phyloP scores from a whole-genome alignment of 2,797 vertebrate genomes.

The Neoniphon sammara region DNA sequence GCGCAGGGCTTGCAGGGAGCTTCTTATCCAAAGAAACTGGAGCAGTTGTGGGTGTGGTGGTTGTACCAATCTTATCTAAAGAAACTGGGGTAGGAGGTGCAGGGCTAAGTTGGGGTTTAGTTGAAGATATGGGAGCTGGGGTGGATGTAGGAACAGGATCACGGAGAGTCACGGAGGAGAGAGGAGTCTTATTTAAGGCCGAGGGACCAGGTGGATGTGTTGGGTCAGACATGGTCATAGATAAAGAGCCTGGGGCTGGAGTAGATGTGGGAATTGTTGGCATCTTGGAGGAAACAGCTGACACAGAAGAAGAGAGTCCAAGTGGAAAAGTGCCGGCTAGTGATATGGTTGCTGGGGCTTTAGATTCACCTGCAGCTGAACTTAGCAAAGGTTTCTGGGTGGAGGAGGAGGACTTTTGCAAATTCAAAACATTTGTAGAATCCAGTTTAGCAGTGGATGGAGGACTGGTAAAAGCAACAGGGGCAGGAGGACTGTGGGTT shows the following conservation, averaged over 20 bases:
- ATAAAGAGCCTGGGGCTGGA: slow-evolving; percentile 33
- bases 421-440: slow-evolving; percentile 36
- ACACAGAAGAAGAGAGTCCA: slow-evolving; percentile 31
- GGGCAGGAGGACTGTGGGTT: slow-evolving; percentile 40
- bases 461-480: slow-evolving; percentile 37
- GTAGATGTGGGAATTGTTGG: slow-evolving; percentile 26
- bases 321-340: slow-evolving; percentile 13
- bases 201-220: slow-evolving; percentile 21
- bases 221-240: slow-evolving; percentile 47
- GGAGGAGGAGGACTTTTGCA: slow-evolving; percentile 36
- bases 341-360: slow-evolving; percentile 37
- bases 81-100: slow-evolving; percentile 10
- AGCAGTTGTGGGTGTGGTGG: too few relatives aligned
- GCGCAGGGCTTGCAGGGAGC: background rate
- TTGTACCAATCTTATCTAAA: background rate
- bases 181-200: slow-evolving; percentile 45
- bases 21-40: too few relatives aligned
- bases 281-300: slow-evolving; percentile 27
- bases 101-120: slow-evolving; percentile 30
- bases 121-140: background rate
- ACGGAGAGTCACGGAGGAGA: slow-evolving; percentile 33
- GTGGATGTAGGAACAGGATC: background rate
- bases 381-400: slow-evolving; percentile 18
- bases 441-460: slow-evolving; percentile 55
- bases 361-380: slow-evolving; percentile 43